Evolutionary conservation across 2,888 invertebrate genomes (phyloP).

Genomic region (Clitarchus hookeri): DNA sequence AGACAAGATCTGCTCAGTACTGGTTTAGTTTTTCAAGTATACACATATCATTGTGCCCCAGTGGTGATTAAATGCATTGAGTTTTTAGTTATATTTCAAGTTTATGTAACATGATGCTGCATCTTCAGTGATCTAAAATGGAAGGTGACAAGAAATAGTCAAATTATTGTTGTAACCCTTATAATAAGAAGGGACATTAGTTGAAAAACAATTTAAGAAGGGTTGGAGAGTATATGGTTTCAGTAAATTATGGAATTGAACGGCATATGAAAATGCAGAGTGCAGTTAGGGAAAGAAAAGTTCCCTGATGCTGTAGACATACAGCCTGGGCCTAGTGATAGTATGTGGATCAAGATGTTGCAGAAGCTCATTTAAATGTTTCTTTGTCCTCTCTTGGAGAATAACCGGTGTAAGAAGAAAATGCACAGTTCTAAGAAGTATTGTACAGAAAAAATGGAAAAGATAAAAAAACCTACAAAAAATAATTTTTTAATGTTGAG

Average conservation of each 20-base stretch:
- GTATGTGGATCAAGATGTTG: conserved; percentile 16
- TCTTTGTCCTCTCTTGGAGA: conserved; percentile 23
- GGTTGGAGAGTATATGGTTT: background rate
- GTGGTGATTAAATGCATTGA: background rate
- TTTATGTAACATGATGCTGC: background rate
- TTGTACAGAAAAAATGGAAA: conserved; percentile 21
- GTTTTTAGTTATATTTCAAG: conserved; percentile 6
- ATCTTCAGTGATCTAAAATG: background rate
- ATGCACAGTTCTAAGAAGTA: conserved; percentile 19
- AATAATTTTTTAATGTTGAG: background rate
- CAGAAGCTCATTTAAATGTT: background rate
- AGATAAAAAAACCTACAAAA: background rate
- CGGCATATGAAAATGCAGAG: background rate
- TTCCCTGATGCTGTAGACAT: background rate
- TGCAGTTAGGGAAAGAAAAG: conserved; percentile 12
- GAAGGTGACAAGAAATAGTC: conserved; percentile 4
- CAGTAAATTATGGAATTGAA: conserved; percentile 15
- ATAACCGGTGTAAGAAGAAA: conserved; percentile 3
- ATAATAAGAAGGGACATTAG: background rate
- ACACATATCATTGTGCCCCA: background rate
- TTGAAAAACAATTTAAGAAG: background rate
- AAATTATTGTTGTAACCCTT: conserved; percentile 6
- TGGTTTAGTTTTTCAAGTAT: conserved; percentile 1
- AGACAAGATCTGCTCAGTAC: background rate
- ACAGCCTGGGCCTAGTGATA: conserved; percentile 11